Evolutionary conservation across 2,113 vertebrate genomes (phyloP).

Genomic region (Rafetus swinhoei): DNA sequence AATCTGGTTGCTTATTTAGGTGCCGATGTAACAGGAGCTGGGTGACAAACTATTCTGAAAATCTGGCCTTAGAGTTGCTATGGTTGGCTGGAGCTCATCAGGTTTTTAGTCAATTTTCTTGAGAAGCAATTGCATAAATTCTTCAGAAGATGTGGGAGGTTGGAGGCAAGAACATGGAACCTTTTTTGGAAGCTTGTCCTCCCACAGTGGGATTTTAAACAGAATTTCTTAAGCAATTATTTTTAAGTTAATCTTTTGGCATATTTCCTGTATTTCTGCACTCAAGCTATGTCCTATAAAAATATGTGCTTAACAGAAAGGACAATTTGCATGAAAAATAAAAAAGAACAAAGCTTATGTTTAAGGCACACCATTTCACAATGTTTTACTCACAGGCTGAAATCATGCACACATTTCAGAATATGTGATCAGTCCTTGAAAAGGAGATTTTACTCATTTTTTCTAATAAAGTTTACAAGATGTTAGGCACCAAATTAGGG

Average conservation of each 20-base stretch:
- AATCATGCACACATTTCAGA: neutral
- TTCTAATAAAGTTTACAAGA: neutral
- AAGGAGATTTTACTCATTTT: neutral
- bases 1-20: neutral
- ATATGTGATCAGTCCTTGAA: neutral
- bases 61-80: neutral
- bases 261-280: constrained; percentile 5
- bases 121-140: neutral
- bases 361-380: neutral
- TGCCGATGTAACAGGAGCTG: neutral
- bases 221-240: neutral
- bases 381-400: neutral
- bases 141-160: neutral
- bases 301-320: neutral
- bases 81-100: neutral
- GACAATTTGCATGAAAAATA: neutral
- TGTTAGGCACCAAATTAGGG: neutral
- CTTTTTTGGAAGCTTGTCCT: neutral
- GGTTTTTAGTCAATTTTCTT: neutral
- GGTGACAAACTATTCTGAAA: neutral
- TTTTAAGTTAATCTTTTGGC: constrained; percentile 40
- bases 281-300: constrained; percentile 17
- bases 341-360: neutral
- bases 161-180: neutral
- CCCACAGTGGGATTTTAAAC: constrained; percentile 7